These are phyloP conservation scores for Dicyrtomina minuta DNA, from an alignment of 2,888 invertebrate species.

Conservation along the genomic window DNA sequence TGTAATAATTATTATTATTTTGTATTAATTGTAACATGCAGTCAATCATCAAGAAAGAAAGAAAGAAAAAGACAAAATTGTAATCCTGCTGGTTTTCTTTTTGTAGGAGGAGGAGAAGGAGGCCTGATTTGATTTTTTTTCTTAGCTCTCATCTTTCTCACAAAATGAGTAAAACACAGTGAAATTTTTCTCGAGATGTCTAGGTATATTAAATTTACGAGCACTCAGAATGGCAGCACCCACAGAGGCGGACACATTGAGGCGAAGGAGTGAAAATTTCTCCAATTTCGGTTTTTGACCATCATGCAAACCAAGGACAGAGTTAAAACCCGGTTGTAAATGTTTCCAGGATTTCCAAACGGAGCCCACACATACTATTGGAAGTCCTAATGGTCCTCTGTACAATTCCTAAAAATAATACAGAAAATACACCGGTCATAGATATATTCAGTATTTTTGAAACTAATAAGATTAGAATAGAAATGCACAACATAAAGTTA, in stretches of 20 bases:
- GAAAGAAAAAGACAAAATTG: no score
- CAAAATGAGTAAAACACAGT: conserved; percentile 20
- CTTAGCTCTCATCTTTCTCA: no score
- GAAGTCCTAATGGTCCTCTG: conserved; percentile 63
- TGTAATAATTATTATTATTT: no score
- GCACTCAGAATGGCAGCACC: conserved; percentile 86
- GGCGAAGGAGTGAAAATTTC: conserved; percentile 64
- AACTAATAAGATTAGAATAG: neutral
- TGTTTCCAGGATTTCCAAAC: conserved; percentile 92
- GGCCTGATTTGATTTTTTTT: no score
- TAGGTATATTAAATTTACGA: conserved; percentile 54
- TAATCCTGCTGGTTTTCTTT: no score
- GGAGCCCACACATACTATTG: conserved; percentile 88
- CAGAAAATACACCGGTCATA: no score
- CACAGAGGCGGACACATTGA: conserved; percentile 75
- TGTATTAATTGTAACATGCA: no score
- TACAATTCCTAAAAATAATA: conserved; percentile 59
- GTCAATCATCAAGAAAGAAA: no score
- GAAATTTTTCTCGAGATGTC: conserved; percentile 22
- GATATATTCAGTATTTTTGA: conserved; percentile 5
- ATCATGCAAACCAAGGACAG: conserved; percentile 57
- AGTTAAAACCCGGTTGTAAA: conserved; percentile 70
- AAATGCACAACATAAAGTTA: neutral
- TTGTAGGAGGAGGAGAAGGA: no score
- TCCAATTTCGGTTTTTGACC: conserved; percentile 38